Percentiles rank a stretch among this genome's conserved stretches.
phyloP scores from a whole-genome alignment of 1,140 invertebrate species.

The Asobara japonica region DNA sequence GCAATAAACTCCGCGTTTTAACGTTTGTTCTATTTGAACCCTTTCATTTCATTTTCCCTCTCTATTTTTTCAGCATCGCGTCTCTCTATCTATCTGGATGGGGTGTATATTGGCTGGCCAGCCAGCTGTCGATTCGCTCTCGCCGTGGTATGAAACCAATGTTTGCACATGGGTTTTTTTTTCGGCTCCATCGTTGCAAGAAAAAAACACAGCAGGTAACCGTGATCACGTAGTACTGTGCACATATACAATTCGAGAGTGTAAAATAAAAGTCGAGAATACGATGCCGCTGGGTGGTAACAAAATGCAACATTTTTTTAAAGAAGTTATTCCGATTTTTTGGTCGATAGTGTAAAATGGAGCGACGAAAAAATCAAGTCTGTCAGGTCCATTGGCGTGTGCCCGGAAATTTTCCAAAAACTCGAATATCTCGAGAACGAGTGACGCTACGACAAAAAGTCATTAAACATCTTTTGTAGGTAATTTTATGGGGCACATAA shows the following conservation, averaged over 20 bases:
- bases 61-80: background rate
- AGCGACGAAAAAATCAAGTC: too few relatives aligned
- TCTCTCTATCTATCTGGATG: background rate
- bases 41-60: background rate
- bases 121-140: background rate
- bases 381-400: too few relatives aligned
- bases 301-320: background rate
- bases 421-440: too few relatives aligned
- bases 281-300: too few relatives aligned
- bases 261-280: too few relatives aligned
- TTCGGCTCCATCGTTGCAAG: background rate
- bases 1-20: background rate
- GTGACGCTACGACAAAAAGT: too few relatives aligned
- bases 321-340: too few relatives aligned
- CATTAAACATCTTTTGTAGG: too few relatives aligned
- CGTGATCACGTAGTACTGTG: background rate
- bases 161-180: background rate
- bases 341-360: too few relatives aligned
- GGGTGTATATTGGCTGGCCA: background rate
- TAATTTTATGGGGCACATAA: too few relatives aligned
- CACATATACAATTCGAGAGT: background rate
- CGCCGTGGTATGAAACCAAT: background rate
- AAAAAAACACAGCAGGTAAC: background rate
- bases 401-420: too few relatives aligned
- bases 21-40: conserved; percentile 1